phyloP scores from a whole-genome alignment of 2,797 vertebrate genomes.

The Clamator glandarius region DNA sequence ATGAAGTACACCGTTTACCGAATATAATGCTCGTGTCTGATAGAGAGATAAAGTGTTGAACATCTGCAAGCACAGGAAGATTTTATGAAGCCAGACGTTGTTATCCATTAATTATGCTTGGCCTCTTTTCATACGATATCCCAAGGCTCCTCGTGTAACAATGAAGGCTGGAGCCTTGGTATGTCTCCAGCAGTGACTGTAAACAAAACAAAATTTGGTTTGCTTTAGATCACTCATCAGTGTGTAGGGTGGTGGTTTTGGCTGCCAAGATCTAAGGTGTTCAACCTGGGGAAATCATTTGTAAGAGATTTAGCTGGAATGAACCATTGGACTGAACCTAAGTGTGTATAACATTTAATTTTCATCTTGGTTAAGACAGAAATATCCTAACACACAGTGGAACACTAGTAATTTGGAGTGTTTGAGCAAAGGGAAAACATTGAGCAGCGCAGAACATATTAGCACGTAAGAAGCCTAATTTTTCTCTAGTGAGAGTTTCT shows the following conservation, averaged over 20 bases:
- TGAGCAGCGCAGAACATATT: not conserved
- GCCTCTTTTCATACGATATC: not conserved
- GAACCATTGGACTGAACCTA: not conserved
- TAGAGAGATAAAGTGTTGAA: not conserved
- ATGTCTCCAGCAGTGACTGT: not conserved
- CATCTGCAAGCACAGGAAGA: not conserved
- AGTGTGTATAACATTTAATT: not conserved
- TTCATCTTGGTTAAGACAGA: not conserved
- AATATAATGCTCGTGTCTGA: not conserved
- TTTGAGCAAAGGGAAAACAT: constrained; percentile 15
- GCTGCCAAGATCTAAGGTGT: not conserved
- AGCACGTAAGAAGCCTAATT: not conserved
- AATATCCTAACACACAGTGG: not conserved
- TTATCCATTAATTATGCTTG: constrained; percentile 6
- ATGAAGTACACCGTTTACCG: not conserved
- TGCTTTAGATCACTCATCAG: not conserved
- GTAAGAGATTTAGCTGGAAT: not conserved
- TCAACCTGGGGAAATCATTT: not conserved
- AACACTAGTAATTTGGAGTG: not conserved
- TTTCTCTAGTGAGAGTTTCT: not conserved
- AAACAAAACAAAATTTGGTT: not conserved
- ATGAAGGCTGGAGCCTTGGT: not conserved
- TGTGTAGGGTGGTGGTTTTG: not conserved
- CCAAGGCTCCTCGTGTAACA: not conserved
- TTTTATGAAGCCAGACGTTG: not conserved